phyloP scores from a whole-genome alignment of 1,140 invertebrate species.

The Subanguina moxae region DNA sequence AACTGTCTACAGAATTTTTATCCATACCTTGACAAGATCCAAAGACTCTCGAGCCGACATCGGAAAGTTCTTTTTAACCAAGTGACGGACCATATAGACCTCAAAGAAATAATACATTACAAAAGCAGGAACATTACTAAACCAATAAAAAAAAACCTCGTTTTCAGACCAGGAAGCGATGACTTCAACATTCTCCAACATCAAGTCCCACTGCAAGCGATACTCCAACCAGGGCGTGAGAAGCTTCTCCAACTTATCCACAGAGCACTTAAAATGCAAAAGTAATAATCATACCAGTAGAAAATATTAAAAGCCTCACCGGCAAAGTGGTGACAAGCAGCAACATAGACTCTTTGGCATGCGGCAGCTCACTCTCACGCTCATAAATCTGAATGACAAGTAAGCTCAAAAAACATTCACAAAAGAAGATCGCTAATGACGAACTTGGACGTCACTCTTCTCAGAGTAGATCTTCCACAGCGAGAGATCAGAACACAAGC shows the following conservation, averaged over 20 bases:
- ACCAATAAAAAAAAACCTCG: background rate
- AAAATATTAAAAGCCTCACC: background rate
- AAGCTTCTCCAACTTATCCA: slow-evolving; percentile 11
- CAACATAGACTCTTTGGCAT: slow-evolving; percentile 15
- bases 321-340: slow-evolving; percentile 1
- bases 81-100: slow-evolving; percentile 11
- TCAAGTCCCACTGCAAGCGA: slow-evolving; percentile 13
- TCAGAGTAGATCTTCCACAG: background rate
- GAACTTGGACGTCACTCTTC: background rate
- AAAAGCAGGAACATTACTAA: background rate
- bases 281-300: background rate
- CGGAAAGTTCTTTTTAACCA: slow-evolving; percentile 13
- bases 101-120: background rate
- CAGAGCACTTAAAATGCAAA: background rate
- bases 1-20: background rate
- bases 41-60: slow-evolving; percentile 14
- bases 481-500: background rate
- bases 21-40: slow-evolving; percentile 10
- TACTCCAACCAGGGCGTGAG: slow-evolving; percentile 13
- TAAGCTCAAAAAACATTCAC: background rate
- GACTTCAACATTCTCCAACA: background rate
- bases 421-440: background rate
- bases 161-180: background rate
- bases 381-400: background rate
- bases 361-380: slow-evolving; percentile 6